phyloP scores from a whole-genome alignment of 2,888 invertebrate genomes.

The Norana najaformis region DNA sequence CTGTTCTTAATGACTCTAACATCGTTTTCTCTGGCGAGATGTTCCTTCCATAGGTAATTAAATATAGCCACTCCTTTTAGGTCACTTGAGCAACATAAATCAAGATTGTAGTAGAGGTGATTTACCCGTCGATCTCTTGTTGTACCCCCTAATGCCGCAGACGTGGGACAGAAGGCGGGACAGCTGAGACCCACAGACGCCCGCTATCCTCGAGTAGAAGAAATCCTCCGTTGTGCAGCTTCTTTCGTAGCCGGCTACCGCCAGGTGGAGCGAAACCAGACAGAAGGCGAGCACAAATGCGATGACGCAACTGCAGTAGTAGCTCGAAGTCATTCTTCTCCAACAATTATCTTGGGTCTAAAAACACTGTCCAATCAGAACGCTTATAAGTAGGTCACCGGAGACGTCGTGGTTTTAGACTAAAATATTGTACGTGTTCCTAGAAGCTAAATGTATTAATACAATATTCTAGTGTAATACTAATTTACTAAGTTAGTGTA shows the following conservation, averaged over 20 bases:
- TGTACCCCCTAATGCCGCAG: neutral
- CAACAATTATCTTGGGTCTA: neutral
- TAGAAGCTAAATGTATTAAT: no score
- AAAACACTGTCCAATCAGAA: neutral
- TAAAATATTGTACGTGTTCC: no score
- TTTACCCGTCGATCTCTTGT: slow-evolving; percentile 17
- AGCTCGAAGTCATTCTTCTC: neutral
- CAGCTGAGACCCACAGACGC: neutral
- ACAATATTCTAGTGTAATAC: no score
- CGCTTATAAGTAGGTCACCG: neutral
- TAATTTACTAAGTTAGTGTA: no score
- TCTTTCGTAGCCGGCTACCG: neutral
- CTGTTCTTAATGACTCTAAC: no score
- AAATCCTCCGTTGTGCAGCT: neutral
- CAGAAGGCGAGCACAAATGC: neutral
- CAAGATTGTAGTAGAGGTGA: no score
- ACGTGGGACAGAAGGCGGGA: neutral
- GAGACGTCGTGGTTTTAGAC: no score
- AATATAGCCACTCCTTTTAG: no score
- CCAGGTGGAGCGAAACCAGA: neutral
- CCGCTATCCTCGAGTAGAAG: neutral
- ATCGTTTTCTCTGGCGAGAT: no score
- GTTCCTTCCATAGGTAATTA: no score
- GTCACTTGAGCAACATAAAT: no score
- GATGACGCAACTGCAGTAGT: neutral